A percentile compares a stretch with the other conserved stretches of the same genome.
These are phyloP conservation scores for Siderastrea radians DNA, from an alignment of 92 coral and sea anemone genomes.

Conservation along the genomic window DNA sequence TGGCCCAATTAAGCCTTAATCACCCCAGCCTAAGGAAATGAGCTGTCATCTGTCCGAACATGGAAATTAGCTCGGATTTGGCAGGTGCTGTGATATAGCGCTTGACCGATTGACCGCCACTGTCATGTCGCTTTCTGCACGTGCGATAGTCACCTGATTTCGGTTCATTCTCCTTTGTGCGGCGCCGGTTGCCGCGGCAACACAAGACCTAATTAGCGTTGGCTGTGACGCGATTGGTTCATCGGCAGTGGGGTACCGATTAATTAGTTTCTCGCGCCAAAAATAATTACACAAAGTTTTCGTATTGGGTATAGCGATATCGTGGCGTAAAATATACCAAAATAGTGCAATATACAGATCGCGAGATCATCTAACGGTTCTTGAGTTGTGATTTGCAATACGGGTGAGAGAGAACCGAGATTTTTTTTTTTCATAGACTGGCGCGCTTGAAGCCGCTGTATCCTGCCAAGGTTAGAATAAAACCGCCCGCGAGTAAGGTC, in stretches of 20 bases:
- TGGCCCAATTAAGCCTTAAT: conserved; percentile 99
- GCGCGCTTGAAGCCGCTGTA: conserved; percentile 2
- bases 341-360: conserved; percentile 8
- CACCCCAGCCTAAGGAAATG: conserved; percentile 98
- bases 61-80: conserved; percentile 90
- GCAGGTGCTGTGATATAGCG: conserved; percentile 93
- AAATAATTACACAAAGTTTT: conserved; percentile 73
- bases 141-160: conserved; percentile 85
- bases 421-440: background rate
- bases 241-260: conserved; percentile 83
- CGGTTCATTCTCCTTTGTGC: conserved; percentile 85
- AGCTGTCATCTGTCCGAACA: conserved; percentile 96
- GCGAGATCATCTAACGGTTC: conserved; percentile 15
- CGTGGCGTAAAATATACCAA: conserved; percentile 15
- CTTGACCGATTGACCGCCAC: conserved; percentile 79
- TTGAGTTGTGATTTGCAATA: conserved; percentile 11
- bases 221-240: conserved; percentile 73
- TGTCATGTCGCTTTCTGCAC: conserved; percentile 90
- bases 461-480: conserved; percentile 45
- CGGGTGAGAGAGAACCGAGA: conserved; percentile 28
- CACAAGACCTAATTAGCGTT: conserved; percentile 83
- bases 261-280: conserved; percentile 91
- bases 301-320: conserved; percentile 26
- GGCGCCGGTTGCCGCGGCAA: conserved; percentile 85
- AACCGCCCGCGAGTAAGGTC: conserved; percentile 45